Evolutionary conservation across 1,140 invertebrate genomes (phyloP).

Genomic region (Episyrphus balteatus): DNA sequence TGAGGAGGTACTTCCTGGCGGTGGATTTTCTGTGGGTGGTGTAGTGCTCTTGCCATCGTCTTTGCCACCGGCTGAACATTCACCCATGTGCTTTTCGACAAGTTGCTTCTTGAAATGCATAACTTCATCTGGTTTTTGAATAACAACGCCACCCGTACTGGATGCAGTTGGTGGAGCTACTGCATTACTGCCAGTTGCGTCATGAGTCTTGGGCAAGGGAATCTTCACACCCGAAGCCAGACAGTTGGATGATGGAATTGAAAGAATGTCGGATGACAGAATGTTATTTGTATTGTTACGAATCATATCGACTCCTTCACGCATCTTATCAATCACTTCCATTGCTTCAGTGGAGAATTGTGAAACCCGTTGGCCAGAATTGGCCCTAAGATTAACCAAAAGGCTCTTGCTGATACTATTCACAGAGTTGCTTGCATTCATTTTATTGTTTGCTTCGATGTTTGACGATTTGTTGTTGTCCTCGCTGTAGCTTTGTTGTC

Average conservation of each 20-base stretch:
- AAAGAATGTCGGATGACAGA: constrained; percentile 47
- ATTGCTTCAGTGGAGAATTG: constrained; percentile 41
- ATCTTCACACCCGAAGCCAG: constrained; percentile 9
- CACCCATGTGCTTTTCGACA: constrained; percentile 3
- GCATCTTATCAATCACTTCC: constrained; percentile 51
- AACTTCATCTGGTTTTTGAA: background rate
- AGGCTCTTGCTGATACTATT: constrained; percentile 28
- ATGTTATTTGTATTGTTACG: constrained; percentile 70
- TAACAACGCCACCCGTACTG: background rate
- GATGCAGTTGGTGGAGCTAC: background rate
- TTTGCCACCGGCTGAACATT: background rate
- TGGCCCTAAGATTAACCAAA: constrained; percentile 20
- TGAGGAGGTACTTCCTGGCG: background rate
- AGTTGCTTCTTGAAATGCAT: constrained; percentile 3
- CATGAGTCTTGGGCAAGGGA: constrained; percentile 5
- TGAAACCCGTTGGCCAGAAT: constrained; percentile 13
- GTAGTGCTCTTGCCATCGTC: background rate
- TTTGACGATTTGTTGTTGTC: constrained; percentile 14
- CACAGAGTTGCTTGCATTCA: constrained; percentile 32
- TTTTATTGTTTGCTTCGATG: constrained; percentile 36
- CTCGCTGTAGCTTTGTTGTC: constrained; percentile 18
- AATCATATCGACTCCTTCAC: constrained; percentile 55
- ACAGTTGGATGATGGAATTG: constrained; percentile 14
- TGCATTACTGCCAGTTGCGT: background rate
- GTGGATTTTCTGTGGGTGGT: too few relatives aligned